A percentile compares a stretch with the other conserved stretches of the same genome.
Evolutionary conservation across 2,113 vertebrate species (phyloP).

Genomic region (Calidris pugnax): DNA sequence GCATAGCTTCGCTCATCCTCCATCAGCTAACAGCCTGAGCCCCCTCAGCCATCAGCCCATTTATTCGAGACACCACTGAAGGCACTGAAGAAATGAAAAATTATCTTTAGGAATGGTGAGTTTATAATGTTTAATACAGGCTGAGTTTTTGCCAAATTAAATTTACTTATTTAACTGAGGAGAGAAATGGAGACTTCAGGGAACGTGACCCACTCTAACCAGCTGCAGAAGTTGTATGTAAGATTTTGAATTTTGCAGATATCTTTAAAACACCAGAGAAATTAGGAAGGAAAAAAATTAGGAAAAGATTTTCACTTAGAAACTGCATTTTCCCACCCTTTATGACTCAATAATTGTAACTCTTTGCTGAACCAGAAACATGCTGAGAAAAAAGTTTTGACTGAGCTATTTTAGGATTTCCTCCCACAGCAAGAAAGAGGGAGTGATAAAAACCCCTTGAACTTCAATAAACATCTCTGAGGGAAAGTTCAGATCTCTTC

Average conservation of each 20-base stretch:
- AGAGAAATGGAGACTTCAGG: neutral
- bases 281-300: neutral
- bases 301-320: neutral
- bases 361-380: slow-evolving; percentile 11
- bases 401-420: slow-evolving; percentile 52
- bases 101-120: neutral
- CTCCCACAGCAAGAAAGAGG: slow-evolving; percentile 31
- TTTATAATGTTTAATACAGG: neutral
- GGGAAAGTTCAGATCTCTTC: neutral
- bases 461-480: slow-evolving; percentile 20
- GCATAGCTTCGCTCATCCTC: neutral
- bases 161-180: neutral
- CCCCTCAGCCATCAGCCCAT: neutral
- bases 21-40: neutral
- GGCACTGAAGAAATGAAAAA: neutral
- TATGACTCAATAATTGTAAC: neutral
- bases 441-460: neutral
- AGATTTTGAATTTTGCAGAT: neutral
- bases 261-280: neutral
- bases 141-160: neutral
- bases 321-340: neutral
- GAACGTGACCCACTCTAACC: neutral
- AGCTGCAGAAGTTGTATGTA: neutral
- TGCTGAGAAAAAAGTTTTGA: slow-evolving; percentile 30
- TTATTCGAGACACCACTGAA: neutral